Conservation (phyloP, 1,140 invertebrate genomes). For the Wiebesia pumilae region DNA sequence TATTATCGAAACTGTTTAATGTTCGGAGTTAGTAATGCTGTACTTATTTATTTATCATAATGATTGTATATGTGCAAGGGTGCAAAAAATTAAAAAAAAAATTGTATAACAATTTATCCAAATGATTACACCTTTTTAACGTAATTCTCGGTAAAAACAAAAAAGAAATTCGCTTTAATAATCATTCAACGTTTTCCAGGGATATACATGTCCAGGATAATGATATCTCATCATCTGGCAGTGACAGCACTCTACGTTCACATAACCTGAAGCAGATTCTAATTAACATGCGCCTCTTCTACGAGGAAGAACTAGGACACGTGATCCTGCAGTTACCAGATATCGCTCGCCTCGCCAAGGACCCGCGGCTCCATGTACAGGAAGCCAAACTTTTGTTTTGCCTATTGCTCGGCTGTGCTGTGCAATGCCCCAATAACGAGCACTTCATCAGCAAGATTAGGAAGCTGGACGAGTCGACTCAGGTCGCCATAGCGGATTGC, state of each 20-base stretch:
- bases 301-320: slow-evolving; percentile 44
- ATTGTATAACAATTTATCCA: no score
- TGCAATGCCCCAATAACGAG: slow-evolving; percentile 45
- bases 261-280: slow-evolving; percentile 46
- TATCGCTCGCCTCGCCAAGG: slow-evolving; percentile 20
- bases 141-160: neutral
- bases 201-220: neutral
- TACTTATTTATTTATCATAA: no score
- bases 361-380: slow-evolving; percentile 37
- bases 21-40: no score
- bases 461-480: neutral
- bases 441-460: slow-evolving; percentile 52
- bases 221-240: neutral
- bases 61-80: no score
- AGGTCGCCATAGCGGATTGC: slow-evolving; percentile 43
- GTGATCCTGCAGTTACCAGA: slow-evolving; percentile 48
- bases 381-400: slow-evolving; percentile 54
- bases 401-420: slow-evolving; percentile 55
- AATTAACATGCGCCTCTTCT: slow-evolving; percentile 53
- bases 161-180: neutral
- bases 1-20: no score
- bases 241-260: neutral
- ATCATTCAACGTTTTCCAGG: neutral
- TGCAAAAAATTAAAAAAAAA: no score
- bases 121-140: neutral